phyloP scores from a whole-genome alignment of 2,888 invertebrate species.

The Polia nebulosa region DNA sequence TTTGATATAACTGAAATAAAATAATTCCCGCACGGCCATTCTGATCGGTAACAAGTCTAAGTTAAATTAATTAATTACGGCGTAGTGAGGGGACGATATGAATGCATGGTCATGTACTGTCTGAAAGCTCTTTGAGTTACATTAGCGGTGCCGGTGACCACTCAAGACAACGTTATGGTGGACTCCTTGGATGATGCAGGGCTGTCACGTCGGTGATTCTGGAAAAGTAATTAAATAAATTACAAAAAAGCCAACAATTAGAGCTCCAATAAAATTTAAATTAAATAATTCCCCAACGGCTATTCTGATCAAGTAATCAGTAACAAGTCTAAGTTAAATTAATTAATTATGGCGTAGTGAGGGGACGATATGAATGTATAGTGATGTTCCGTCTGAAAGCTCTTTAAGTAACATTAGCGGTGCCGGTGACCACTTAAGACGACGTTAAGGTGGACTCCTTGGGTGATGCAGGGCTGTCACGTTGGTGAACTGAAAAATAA shows the following conservation, averaged over 20 bases:
- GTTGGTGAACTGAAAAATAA: background rate
- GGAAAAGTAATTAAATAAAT: background rate
- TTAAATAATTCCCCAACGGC: slow-evolving; percentile 50
- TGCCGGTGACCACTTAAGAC: slow-evolving; percentile 83
- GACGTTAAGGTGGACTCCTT: slow-evolving; percentile 77
- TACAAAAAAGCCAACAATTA: slow-evolving; percentile 1
- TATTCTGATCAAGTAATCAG: slow-evolving; percentile 36
- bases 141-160: slow-evolving; percentile 79
- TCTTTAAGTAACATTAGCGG: slow-evolving; percentile 82
- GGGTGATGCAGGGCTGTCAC: slow-evolving; percentile 74
- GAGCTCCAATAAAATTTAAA: slow-evolving; percentile 51
- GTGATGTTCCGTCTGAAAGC: slow-evolving; percentile 62
- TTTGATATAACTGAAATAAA: slow-evolving; percentile 57
- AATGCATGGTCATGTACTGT: slow-evolving; percentile 47
- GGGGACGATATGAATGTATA: slow-evolving; percentile 46
- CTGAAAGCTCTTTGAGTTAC: slow-evolving; percentile 78
- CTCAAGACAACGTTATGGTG: slow-evolving; percentile 81
- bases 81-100: slow-evolving; percentile 40
- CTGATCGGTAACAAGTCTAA: slow-evolving; percentile 50
- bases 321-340: slow-evolving; percentile 63
- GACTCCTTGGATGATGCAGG: slow-evolving; percentile 77
- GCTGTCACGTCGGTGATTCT: slow-evolving; percentile 63
- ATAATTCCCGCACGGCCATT: slow-evolving; percentile 46
- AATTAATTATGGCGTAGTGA: slow-evolving; percentile 68
- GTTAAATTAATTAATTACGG: slow-evolving; percentile 72